Percentiles rank a stretch among this genome's conserved stretches.
Evolutionary conservation across 2,797 vertebrate genomes (phyloP).

Genomic region (Aselliscus stoliczkanus): DNA sequence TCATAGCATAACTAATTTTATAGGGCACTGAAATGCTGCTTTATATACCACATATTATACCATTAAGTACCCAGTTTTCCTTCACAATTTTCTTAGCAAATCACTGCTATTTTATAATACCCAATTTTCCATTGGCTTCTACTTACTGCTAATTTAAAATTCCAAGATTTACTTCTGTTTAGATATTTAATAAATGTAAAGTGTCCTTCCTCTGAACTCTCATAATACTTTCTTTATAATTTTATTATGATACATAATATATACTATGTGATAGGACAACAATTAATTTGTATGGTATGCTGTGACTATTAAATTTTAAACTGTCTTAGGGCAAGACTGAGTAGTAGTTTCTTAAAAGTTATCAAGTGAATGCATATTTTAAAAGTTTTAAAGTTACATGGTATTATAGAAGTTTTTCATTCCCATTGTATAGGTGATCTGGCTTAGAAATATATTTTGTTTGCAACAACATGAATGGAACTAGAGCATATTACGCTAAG

Average conservation of each 20-base stretch:
- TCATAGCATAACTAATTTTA: conserved; percentile 32
- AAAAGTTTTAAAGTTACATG: background rate
- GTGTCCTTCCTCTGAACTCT: background rate
- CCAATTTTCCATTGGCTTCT: conserved; percentile 56
- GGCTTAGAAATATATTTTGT: background rate
- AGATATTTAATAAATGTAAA: conserved; percentile 17
- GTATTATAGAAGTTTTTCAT: conserved; percentile 11
- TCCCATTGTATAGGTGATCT: background rate
- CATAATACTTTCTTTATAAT: conserved; percentile 47
- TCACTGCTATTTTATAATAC: conserved; percentile 24
- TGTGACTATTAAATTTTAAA: background rate
- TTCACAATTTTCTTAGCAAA: conserved; percentile 42
- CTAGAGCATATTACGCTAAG: too few species aligned
- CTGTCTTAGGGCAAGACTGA: background rate
- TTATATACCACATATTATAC: conserved; percentile 3
- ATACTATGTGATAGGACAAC: background rate
- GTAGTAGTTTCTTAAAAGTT: conserved; percentile 15
- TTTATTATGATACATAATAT: conserved; percentile 16
- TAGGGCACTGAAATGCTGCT: background rate
- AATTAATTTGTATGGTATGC: background rate
- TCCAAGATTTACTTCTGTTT: conserved; percentile 10
- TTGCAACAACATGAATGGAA: background rate
- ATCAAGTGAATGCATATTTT: conserved; percentile 15
- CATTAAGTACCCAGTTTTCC: conserved; percentile 23
- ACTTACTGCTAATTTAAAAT: conserved; percentile 42